A percentile compares a stretch with the other conserved stretches of the same genome.
These are phyloP conservation scores for Delphinus delphis DNA, from an alignment of 2,113 vertebrate species.

Conservation along the genomic window DNA sequence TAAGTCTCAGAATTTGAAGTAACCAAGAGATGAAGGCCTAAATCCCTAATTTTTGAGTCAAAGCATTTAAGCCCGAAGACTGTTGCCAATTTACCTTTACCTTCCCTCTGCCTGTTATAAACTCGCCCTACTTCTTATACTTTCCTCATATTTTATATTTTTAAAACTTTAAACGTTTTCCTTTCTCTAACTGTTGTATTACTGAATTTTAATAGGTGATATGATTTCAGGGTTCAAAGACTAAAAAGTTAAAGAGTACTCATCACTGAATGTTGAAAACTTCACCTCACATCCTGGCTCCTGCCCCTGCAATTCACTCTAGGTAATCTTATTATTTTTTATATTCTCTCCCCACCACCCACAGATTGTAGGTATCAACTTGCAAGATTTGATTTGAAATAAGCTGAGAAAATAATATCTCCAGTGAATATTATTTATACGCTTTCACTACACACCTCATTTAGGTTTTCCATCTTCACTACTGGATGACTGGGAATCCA, in stretches of 20 bases:
- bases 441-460: background rate
- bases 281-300: background rate
- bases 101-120: background rate
- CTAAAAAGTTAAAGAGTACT: background rate
- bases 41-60: background rate
- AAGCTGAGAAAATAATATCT: background rate
- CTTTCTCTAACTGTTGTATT: background rate
- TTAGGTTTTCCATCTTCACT: background rate
- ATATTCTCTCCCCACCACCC: background rate
- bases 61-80: background rate
- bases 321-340: background rate
- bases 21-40: background rate
- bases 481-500: background rate
- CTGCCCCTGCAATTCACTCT: background rate
- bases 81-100: background rate
- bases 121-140: background rate
- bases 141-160: background rate
- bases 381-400: background rate
- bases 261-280: background rate
- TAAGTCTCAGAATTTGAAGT: slow-evolving; percentile 12
- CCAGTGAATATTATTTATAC: background rate
- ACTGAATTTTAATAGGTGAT: background rate
- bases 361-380: background rate
- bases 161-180: background rate
- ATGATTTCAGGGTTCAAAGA: background rate